Percentiles rank a stretch among this genome's conserved stretches.
Evolutionary conservation across 2,113 vertebrate genomes (phyloP).

Genomic region (Takifugu bimaculatus): DNA sequence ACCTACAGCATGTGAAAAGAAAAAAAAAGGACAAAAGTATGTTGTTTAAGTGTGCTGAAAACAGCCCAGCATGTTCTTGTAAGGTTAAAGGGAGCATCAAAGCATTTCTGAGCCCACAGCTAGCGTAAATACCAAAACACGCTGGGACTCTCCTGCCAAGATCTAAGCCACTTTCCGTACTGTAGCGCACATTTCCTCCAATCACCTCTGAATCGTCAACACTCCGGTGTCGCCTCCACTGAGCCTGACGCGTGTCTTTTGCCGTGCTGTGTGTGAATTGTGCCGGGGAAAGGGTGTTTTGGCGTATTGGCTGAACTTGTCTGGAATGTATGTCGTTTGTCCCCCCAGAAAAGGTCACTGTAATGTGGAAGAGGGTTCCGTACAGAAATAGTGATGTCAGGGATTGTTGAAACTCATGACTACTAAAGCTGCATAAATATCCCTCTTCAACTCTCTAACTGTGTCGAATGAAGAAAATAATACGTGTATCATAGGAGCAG

Average conservation of each 20-base stretch:
- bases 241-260: constrained; percentile 36
- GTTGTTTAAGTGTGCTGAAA: constrained; percentile 27
- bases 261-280: constrained; percentile 32
- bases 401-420: constrained; percentile 24
- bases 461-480: constrained; percentile 40
- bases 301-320: constrained; percentile 44
- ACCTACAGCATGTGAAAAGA: constrained; percentile 27
- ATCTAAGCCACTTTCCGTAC: constrained; percentile 39
- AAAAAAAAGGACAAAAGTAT: constrained; percentile 28
- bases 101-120: constrained; percentile 48
- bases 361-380: constrained; percentile 21
- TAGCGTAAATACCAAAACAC: background rate
- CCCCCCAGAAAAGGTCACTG: constrained; percentile 23
- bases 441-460: constrained; percentile 37
- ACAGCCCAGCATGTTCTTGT: background rate
- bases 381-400: constrained; percentile 24
- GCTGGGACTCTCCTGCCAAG: constrained; percentile 9
- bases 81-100: background rate
- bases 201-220: constrained; percentile 40
- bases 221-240: constrained; percentile 43
- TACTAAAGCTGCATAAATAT: constrained; percentile 41
- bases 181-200: constrained; percentile 57
- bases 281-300: constrained; percentile 27
- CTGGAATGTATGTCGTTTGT: constrained; percentile 57
- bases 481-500: constrained; percentile 55